These are phyloP conservation scores for Xiphophorus couchianus DNA, from an alignment of 2,113 vertebrate species.

Conservation along the genomic window DNA sequence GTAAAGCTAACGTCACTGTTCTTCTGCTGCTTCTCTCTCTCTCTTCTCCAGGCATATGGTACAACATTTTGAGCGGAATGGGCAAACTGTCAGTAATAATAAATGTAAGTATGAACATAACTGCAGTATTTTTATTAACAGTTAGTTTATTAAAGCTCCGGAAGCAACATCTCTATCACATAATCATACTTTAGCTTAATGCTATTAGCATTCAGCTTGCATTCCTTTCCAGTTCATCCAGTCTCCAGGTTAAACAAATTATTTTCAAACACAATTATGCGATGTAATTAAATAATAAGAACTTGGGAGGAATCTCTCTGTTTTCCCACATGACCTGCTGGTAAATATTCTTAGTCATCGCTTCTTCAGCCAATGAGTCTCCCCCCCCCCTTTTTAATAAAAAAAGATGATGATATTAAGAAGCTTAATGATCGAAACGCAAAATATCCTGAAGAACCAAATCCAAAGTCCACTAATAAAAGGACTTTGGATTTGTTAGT, in stretches of 20 bases:
- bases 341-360: not conserved
- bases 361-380: not conserved
- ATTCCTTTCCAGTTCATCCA: not conserved
- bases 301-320: not conserved
- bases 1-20: not conserved
- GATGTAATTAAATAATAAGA: not conserved
- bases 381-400: not conserved
- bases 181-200: not conserved
- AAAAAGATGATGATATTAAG: not conserved
- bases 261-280: not conserved
- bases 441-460: not conserved
- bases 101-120: slow-evolving; percentile 86
- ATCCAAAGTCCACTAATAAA: not conserved
- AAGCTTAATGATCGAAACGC: not conserved
- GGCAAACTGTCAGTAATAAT: slow-evolving; percentile 97
- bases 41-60: slow-evolving; percentile 90
- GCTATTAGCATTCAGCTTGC: not conserved
- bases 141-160: too few species aligned
- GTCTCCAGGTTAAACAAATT: not conserved
- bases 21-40: not conserved
- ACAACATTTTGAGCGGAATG: slow-evolving; percentile 93
- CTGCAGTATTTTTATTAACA: too few species aligned
- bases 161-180: not conserved
- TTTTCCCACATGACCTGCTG: not conserved
- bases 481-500: not conserved